These are phyloP conservation scores for Taxidea taxus DNA, from an alignment of 2,113 vertebrate genomes.

Conservation along the genomic window DNA sequence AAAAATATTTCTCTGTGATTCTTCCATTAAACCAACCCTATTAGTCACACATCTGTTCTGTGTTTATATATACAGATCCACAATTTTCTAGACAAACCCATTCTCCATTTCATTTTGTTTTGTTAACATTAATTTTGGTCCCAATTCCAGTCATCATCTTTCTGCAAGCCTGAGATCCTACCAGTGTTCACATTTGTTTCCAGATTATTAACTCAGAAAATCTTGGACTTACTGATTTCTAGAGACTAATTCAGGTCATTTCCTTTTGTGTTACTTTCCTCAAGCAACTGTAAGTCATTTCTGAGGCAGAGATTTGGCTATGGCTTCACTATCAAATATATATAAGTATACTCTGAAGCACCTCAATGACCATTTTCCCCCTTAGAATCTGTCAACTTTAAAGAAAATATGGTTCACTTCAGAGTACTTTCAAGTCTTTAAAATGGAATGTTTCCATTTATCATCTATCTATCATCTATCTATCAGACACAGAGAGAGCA, in stretches of 20 bases:
- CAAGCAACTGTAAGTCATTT: background rate
- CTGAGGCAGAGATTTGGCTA: background rate
- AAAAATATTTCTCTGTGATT: background rate
- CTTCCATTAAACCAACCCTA: background rate
- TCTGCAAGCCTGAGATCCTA: background rate
- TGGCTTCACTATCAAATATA: background rate
- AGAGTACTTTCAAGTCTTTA: background rate
- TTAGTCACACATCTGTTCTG: background rate
- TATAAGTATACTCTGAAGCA: background rate
- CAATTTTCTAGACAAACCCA: fast-evolving
- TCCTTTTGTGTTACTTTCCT: background rate
- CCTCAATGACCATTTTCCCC: background rate
- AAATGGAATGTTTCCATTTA: background rate
- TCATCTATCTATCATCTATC: too few species aligned
- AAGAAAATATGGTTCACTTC: background rate
- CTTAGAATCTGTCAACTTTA: background rate
- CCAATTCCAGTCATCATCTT: background rate
- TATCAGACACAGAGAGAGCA: too few species aligned
- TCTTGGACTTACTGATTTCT: background rate
- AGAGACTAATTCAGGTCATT: background rate
- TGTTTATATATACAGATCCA: background rate
- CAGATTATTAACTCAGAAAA: background rate
- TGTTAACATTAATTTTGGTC: background rate
- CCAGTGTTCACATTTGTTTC: background rate
- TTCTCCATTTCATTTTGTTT: background rate